These are phyloP conservation scores for Microdon myrmicae DNA, from an alignment of 2,888 invertebrate genomes.

Conservation along the genomic window DNA sequence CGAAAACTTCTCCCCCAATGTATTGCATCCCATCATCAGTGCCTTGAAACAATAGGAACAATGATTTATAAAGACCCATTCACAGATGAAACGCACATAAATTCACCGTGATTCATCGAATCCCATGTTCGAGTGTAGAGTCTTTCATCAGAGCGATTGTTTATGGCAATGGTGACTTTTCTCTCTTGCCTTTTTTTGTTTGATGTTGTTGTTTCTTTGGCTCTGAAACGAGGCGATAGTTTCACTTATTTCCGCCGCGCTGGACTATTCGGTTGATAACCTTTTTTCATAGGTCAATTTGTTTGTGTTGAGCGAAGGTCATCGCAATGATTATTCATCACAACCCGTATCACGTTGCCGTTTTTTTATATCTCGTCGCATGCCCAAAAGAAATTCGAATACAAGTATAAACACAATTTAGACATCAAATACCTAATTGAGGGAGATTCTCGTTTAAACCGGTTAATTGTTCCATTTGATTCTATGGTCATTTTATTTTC, in stretches of 20 bases:
- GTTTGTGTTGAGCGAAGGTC: constrained; percentile 26
- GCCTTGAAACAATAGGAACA: constrained; percentile 40
- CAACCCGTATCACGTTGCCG: too few relatives aligned
- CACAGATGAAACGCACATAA: not conserved
- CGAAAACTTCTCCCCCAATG: constrained; percentile 22
- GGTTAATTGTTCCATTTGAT: too few relatives aligned
- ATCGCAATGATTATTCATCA: too few relatives aligned
- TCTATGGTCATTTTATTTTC: too few relatives aligned
- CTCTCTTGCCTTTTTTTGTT: not conserved
- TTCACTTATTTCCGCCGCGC: constrained; percentile 30
- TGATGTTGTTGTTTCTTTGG: not conserved
- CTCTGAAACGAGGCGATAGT: constrained; percentile 5
- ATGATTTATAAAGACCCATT: constrained; percentile 28
- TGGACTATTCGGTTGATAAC: constrained; percentile 37
- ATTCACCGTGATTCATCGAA: constrained; percentile 35
- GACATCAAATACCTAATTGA: too few relatives aligned
- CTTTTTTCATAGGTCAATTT: too few relatives aligned
- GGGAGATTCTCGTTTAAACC: too few relatives aligned
- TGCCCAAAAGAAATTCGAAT: too few relatives aligned
- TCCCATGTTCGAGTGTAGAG: too few relatives aligned
- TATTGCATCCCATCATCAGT: constrained; percentile 26
- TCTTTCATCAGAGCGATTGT: constrained; percentile 14
- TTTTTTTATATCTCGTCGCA: too few relatives aligned
- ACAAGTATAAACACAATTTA: too few relatives aligned
- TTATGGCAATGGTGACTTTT: constrained; percentile 13